Conservation (phyloP, 2,113 vertebrate species). For the Silurus glanis region DNA sequence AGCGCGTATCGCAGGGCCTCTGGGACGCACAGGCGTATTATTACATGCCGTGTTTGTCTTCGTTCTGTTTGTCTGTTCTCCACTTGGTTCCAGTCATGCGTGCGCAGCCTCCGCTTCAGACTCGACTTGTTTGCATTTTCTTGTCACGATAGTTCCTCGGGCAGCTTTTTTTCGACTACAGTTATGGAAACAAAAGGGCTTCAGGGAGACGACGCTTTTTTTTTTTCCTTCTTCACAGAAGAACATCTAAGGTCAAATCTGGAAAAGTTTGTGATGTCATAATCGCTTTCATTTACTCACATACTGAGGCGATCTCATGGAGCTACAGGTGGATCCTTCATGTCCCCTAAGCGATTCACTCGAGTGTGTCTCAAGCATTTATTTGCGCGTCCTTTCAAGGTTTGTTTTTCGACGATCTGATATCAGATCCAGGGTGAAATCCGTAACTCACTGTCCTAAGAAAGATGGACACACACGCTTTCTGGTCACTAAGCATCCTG, state of each 20-base stretch:
- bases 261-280: neutral
- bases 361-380: too few relatives aligned
- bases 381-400: too few relatives aligned
- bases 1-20: neutral
- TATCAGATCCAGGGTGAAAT: neutral
- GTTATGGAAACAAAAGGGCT: neutral
- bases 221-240: too few relatives aligned
- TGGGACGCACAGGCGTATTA: neutral
- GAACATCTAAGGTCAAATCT: neutral
- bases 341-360: neutral
- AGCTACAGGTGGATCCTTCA: neutral
- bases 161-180: neutral
- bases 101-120: neutral
- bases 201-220: neutral
- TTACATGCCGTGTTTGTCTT: neutral
- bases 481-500: slow-evolving; percentile 13
- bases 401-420: too few relatives aligned
- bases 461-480: neutral
- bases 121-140: neutral
- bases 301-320: too few relatives aligned
- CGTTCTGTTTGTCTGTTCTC: neutral
- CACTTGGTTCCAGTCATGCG: neutral
- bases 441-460: neutral
- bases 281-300: neutral
- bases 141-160: neutral